Evolutionary conservation across 2,113 vertebrate genomes (phyloP), one percentile per base, ranked within the genome.

Genomic region (Zeus faber): DNA sequence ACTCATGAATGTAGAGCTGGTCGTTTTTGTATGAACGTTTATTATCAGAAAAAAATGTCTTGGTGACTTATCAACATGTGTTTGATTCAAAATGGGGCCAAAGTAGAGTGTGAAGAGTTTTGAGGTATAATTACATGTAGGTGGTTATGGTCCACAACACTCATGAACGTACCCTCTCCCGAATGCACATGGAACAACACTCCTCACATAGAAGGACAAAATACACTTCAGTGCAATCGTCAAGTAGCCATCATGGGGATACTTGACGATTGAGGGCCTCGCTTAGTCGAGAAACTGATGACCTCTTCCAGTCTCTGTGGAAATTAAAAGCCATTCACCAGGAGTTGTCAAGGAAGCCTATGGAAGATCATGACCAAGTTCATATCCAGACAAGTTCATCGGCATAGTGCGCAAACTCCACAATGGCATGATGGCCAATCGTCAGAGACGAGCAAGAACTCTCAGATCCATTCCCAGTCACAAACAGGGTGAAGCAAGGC

Each of bases 371-470:
- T 2, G 33, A n/a, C 33, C 33, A 37, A 14, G 2, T 37, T 3
- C 33, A 14, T 37, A n/a, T 37, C 33, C 33, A 37, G 33, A n/a
- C 33, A 37, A 37, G 33, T 37, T 37, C 2, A 37, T 37, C 13
- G 14, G 33, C n/a, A 58, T 23, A 21, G 16, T 48, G 18, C 18
- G 16, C 2, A 27, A 23, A 48, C 21, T 58, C 43, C 41, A 46
- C 16, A 20, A 47, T 35, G 25, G 26, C 27, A 18, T 35, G 44
- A n/a, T 58, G 24, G 23, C 40, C 17, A 31, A 25, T n/a, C 16
- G 18, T 27, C 33, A n/a, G 40, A 17, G 53, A 57, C 22, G 10
- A 46, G 48, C n/a, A 50, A 50, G 48, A 33, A 33, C n/a, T 58
- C 16, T 35, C 6, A 2, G 44, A 48, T 5, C 45, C 18, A 16